Conservation (phyloP, 2,797 vertebrate species). For the Ciconia nigra region DNA sequence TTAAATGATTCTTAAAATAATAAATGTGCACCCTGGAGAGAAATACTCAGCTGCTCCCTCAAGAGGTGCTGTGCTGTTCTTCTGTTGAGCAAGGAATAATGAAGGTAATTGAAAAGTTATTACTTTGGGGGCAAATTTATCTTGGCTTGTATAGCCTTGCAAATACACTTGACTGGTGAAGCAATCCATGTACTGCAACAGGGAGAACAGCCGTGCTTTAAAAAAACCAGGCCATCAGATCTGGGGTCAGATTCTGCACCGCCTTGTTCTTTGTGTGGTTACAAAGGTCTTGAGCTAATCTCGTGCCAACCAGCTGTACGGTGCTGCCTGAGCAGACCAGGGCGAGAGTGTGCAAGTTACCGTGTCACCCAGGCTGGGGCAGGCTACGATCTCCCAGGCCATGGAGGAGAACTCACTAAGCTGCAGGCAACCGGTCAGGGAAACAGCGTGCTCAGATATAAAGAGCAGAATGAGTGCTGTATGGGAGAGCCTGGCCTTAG, state of each 20-base stretch:
- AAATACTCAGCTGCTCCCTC: constrained; percentile 56
- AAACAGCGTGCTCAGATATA: not conserved
- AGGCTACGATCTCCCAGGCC: not conserved
- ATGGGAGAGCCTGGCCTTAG: not conserved
- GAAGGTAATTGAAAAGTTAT: constrained; percentile 66
- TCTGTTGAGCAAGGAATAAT: constrained; percentile 49
- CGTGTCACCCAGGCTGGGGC: not conserved
- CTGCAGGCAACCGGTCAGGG: not conserved
- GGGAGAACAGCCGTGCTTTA: not conserved
- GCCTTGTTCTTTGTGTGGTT: not conserved
- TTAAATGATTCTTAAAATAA: constrained; percentile 71
- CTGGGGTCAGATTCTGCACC: not conserved
- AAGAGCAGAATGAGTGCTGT: not conserved
- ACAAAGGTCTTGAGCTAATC: not conserved
- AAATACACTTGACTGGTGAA: not conserved
- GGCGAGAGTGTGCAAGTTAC: not conserved
- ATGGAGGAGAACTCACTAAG: not conserved
- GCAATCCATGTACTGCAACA: not conserved
- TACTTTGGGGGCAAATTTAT: constrained; percentile 57
- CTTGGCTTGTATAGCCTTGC: constrained; percentile 12
- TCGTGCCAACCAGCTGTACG: fast-evolving
- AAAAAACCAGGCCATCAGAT: constrained; percentile 12
- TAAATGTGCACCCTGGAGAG: constrained; percentile 65
- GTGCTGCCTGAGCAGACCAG: not conserved
- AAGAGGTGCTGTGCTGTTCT: constrained; percentile 40